Base-by-base conservation (phyloP, 2,113 vertebrate species). In the Notarius lentiginosus region DNA sequence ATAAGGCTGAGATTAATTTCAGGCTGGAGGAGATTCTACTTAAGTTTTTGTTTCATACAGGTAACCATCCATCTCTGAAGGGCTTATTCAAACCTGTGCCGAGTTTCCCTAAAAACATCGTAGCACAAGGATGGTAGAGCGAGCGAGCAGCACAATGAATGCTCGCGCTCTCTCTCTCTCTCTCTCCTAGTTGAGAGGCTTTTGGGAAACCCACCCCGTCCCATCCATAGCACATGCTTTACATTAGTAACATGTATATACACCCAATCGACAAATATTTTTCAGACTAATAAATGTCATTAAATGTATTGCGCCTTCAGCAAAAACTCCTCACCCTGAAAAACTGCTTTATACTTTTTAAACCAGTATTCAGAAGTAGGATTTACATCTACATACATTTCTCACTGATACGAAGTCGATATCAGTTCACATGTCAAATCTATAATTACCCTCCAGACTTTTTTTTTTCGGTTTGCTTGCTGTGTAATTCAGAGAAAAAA, bases 401-500 rank as follows among this genome's bases (percentile, higher is more conserved):
- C 63, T 79, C 17, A 27, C n/a, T 30, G 14, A 17, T 27, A n/a
- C 53, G 10, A 53, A 5, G 1, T 53, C 47, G 15, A 3, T n/a
- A 53, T 77, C 49, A n/a, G 12, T 75, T 24, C 41, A 49, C 5
- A 11, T 24, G 18, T 76, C 49, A n/a, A 53, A 51, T 53, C 5
- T 53, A 1, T n/a, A 77, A 73, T 77, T n/a, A 1, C 47, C 51
- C 1, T n/a, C 53, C 49, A 14, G 5, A n/a, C 53, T 7, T 14
- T 30, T 11, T 60, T 49, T 73, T 81, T 86, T 76, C 22, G 66
- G 12, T 34, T 82, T 85, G 55, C 72, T 30, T 75, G 70, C 82
- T 72, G 53, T 86, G 56, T 83, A 76, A 80, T 88, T 68, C 30
- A 79, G 24, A 86, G 30, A 73, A 11, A 18, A 27, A 18, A 56